Evolutionary conservation across 2,113 vertebrate species (phyloP), one percentile per base, ranked within the genome.

Genomic region (Myiagra hebetior): DNA sequence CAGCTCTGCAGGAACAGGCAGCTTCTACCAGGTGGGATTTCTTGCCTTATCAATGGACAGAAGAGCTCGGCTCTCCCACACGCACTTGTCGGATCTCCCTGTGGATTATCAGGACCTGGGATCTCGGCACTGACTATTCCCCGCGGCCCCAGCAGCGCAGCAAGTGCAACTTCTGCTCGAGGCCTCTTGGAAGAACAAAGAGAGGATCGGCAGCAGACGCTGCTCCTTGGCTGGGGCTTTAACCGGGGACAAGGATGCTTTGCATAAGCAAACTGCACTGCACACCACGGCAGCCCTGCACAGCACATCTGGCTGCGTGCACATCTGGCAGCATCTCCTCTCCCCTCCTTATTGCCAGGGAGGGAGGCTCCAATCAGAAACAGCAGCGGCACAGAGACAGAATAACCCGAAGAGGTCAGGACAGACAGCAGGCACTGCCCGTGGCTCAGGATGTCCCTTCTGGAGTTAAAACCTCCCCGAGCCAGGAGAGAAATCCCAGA

Each of bases 251-350:
- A 28, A 30, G 72, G 76, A 92, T 44, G 57, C 72, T 96, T 64
- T 75, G 65, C 85, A 53, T 72, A 81, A 86, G 42, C 49, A 46
- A 95, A 81, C 88, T 39, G 41, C 59, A 4, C 60, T 2, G 10
- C 3, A 0, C n/a, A 14, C 28, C 8, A 3, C 74, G 50, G 93
- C 89, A 53, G 83, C 85, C 85, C 70, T 1, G 1, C 21, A 88
- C 57, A 76, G 77, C 0, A 27, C 95, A 94, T 79, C 92, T 94
- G 91, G 92, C 89, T 41, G 60, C 73, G 56, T 6, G 19, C 77
- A 91, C 93, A 90, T 87, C 93, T 96, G 92, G 95, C 93, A 94
- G 84, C 69, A 55, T 44, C 87, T 44, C 87, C 35, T 64, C 52
- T 56, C 49, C 60, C 39, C 11, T 70, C 55, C 70, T 78, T 15